Evolutionary conservation across 2,113 vertebrate genomes (phyloP).

Genomic region (Gallinago media): DNA sequence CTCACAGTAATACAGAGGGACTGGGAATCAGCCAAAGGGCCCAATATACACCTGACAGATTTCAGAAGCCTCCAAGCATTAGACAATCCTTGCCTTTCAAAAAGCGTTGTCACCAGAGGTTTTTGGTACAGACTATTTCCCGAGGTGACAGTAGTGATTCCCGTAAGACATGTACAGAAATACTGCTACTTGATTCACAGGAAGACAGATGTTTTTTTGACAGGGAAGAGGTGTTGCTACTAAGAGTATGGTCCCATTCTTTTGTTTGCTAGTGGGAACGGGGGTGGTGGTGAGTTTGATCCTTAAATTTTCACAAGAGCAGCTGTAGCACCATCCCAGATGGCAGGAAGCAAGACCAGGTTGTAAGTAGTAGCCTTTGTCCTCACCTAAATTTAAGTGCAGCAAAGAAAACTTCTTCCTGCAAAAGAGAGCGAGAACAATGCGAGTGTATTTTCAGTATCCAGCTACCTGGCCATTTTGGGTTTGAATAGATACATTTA

Average conservation of each 20-base stretch:
- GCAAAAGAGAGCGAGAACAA: background rate
- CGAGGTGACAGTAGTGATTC: accelerated
- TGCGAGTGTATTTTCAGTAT: accelerated
- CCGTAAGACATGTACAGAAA: accelerated
- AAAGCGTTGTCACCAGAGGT: background rate
- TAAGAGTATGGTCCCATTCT: background rate
- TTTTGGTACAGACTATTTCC: background rate
- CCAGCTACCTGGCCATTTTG: background rate
- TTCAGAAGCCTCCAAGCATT: background rate
- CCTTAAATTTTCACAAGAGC: background rate
- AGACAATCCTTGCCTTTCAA: background rate
- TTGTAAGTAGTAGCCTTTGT: background rate
- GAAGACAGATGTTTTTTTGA: background rate
- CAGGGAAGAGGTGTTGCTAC: background rate
- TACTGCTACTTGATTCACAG: background rate
- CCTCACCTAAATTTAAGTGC: background rate
- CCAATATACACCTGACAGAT: background rate
- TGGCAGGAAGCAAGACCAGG: background rate
- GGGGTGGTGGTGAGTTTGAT: background rate
- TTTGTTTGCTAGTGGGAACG: background rate
- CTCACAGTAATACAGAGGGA: background rate
- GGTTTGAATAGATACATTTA: background rate
- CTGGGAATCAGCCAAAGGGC: background rate
- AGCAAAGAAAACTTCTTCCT: background rate
- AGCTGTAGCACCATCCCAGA: background rate